Evolutionary conservation across 35 echinoderm and acorn worm genomes (phyloP).

Genomic region (Eucidaris tribuloides): DNA sequence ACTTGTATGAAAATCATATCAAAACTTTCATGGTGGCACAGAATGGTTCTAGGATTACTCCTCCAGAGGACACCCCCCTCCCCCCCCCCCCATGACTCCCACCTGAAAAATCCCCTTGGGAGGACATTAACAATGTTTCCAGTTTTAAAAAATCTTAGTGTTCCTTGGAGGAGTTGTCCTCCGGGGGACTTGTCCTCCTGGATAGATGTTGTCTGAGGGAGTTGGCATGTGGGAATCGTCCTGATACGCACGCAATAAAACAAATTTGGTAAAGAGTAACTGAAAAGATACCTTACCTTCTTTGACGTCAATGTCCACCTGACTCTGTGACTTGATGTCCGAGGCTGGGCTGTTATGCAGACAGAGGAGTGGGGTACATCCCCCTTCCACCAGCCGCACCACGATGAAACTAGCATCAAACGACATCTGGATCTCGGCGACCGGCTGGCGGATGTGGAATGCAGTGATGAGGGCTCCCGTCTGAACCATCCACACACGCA

Average conservation of each 20-base stretch:
- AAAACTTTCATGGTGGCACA: no score
- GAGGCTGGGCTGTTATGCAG: constrained; percentile 92
- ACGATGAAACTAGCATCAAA: constrained; percentile 94
- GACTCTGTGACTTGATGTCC: constrained; percentile 93
- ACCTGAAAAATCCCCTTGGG: no score
- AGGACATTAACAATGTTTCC: no score
- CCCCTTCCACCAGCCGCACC: constrained; percentile 68
- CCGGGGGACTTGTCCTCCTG: no score
- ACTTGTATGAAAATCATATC: no score
- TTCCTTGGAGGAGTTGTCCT: no score
- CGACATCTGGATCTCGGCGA: constrained; percentile 80
- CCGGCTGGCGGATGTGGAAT: constrained; percentile 89
- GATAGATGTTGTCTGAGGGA: no score
- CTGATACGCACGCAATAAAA: background rate
- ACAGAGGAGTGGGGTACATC: constrained; percentile 67
- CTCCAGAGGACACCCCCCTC: no score
- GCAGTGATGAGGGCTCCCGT: constrained; percentile 74
- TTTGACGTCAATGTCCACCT: constrained; percentile 89
- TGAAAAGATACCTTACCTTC: constrained; percentile 75
- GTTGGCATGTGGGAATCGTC: no score
- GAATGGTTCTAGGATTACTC: no score
- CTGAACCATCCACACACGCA: constrained; percentile 84
- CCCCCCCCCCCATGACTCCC: no score
- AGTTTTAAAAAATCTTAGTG: no score
- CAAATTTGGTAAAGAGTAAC: background rate